Percentiles rank a stretch among this genome's conserved stretches.
These are phyloP conservation scores for Diarsia mendica DNA, from an alignment of 2,888 invertebrate genomes.

Conservation along the genomic window DNA sequence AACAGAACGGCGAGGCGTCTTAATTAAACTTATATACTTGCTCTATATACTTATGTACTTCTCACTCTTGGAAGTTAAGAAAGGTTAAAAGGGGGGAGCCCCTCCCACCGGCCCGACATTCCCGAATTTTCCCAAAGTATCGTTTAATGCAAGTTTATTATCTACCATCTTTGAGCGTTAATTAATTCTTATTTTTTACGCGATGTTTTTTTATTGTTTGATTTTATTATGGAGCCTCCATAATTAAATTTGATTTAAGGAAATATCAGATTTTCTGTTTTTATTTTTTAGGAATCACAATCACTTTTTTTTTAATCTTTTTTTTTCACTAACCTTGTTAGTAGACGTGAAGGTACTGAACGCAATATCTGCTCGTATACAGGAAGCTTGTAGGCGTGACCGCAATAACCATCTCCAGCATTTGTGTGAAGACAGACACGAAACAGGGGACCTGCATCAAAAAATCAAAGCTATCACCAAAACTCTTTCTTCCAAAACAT, in stretches of 20 bases:
- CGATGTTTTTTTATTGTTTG: slow-evolving; percentile 53
- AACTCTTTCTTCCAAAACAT: no score
- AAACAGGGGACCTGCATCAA: no score
- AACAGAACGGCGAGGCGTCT: slow-evolving; percentile 83
- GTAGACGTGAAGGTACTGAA: no score
- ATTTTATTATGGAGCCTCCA: slow-evolving; percentile 14
- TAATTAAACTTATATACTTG: slow-evolving; percentile 81
- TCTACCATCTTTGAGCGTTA: slow-evolving; percentile 84
- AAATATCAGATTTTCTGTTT: not conserved
- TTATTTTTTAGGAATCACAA: no score
- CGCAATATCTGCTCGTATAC: no score
- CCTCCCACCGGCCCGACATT: slow-evolving; percentile 73
- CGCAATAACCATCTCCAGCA: no score
- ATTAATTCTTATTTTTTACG: slow-evolving; percentile 81
- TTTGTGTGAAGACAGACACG: no score
- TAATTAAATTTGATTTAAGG: not conserved
- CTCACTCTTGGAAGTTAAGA: slow-evolving; percentile 88
- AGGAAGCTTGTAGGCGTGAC: no score
- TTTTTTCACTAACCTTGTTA: no score
- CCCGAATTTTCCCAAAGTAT: slow-evolving; percentile 88
- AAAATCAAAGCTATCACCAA: no score
- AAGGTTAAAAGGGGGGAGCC: slow-evolving; percentile 83
- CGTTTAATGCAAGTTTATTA: slow-evolving; percentile 89
- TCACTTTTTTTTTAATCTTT: not conserved
- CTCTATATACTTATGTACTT: slow-evolving; percentile 88